These are phyloP conservation scores for Microtus ochrogaster DNA, from an alignment of 2,113 vertebrate species.

Conservation along the genomic window DNA sequence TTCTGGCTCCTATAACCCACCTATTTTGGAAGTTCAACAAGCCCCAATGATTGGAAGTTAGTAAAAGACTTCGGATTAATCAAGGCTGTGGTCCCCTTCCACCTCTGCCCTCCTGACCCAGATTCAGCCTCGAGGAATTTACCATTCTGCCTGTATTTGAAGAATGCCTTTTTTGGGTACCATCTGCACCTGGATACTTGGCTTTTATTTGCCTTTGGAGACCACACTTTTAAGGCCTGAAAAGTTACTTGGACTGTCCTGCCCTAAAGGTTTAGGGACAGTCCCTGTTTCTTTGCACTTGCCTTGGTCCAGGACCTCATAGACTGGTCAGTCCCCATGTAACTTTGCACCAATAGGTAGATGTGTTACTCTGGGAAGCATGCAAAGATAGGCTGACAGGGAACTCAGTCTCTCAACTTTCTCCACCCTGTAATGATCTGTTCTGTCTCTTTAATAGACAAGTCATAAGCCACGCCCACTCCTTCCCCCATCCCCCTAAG, in stretches of 20 bases:
- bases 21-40: not conserved
- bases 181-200: not conserved
- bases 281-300: not conserved
- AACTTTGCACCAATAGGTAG: not conserved
- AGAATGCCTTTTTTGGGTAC: not conserved
- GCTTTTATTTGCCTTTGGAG: not conserved
- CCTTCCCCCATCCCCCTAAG: too few species aligned
- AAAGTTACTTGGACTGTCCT: not conserved
- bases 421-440: not conserved
- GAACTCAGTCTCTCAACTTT: not conserved
- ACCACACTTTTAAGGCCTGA: not conserved
- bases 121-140: not conserved
- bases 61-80: not conserved
- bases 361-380: not conserved
- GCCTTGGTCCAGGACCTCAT: not conserved
- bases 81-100: not conserved
- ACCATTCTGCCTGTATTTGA: not conserved
- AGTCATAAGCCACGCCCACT: too few species aligned
- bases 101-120: too few species aligned
- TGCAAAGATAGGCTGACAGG: not conserved
- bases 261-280: not conserved
- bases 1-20: not conserved
- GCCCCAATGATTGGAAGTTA: not conserved
- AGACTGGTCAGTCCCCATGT: not conserved
- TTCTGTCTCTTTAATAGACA: too few species aligned